Base-by-base conservation (phyloP, 2,797 vertebrate genomes). In the Capromys pilorides region DNA sequence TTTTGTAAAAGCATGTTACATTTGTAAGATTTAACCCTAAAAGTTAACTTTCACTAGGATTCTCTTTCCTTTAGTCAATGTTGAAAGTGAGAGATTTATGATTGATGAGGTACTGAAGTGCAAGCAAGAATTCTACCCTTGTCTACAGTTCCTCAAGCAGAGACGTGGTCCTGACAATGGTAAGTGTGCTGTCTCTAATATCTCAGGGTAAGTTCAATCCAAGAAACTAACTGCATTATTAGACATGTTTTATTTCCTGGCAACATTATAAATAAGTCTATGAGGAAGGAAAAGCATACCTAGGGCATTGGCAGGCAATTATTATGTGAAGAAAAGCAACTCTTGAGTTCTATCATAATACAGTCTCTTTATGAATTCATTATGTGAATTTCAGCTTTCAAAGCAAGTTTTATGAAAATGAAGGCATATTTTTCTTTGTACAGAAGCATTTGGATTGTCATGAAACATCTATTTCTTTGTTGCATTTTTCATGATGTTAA, bases 321-420 rank as follows among this genome's bases (percentile, higher is more conserved):
- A 87, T 86, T 88, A 83, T 8, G 0, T 57, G 69, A 94, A 95
- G 80, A 78, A 94, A 96, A 84, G 28, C 33, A 75, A 16, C 24
- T 81, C 75, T 11, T 61, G 41, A 77, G 62, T 57, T 96, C 57
- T 88, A 83, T 93, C 95, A 90, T 88, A 94, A 75, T 14, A 24
- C 81, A 94, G 22, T 94, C 89, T 93, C 91, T 93, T 95, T 88
- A 93, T 96, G 95, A 95, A 96, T 96, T 86, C 82, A 33, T 96
- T 90, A 90, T 64, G n/a, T 91, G 75, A 79, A 83, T 88, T 96
- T 91, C 61, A 93, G 87, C 75, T 95, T 96, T 93, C 90, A 94
- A 91, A 94, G 86, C 24, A 95, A 95, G 82, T 95, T 96, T 95
- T 89, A 84, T 91, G 73, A 90, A 82, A 96, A 96, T 36, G 39